Percentiles rank a stretch among this genome's conserved stretches.
These are phyloP conservation scores for Meteorus cinctellus DNA, from an alignment of 2,888 invertebrate species.

Conservation along the genomic window DNA sequence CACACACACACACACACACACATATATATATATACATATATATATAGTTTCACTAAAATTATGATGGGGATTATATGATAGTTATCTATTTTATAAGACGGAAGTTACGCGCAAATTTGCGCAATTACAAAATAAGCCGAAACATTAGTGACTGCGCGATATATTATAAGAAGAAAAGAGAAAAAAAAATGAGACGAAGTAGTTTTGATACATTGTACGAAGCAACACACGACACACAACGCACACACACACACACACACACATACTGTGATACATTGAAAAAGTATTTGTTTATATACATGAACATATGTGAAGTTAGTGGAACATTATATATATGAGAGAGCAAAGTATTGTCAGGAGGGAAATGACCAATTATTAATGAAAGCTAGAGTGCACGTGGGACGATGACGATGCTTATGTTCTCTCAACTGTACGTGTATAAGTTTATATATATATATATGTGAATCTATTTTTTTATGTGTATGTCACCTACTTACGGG, in stretches of 20 bases:
- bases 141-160: constrained; percentile 34
- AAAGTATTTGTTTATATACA: neutral
- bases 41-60: neutral
- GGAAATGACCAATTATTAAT: constrained; percentile 59
- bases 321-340: constrained; percentile 27
- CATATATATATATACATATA: too few species aligned
- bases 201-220: neutral
- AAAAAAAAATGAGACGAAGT: constrained; percentile 24
- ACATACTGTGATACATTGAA: neutral
- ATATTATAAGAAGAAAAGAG: neutral
- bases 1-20: too few species aligned
- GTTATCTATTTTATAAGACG: constrained; percentile 29
- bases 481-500: constrained; percentile 52
- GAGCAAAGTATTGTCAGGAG: constrained; percentile 43
- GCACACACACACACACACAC: too few species aligned
- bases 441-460: constrained; percentile 37
- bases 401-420: constrained; percentile 45
- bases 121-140: constrained; percentile 49
- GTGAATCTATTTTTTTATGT: neutral
- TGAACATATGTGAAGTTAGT: constrained; percentile 32
- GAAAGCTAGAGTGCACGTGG: constrained; percentile 54
- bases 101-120: constrained; percentile 50
- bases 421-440: constrained; percentile 38
- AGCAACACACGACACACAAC: neutral
- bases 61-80: neutral